Evolutionary conservation across 2,888 invertebrate species (phyloP).

Genomic region (Halictus ligatus): DNA sequence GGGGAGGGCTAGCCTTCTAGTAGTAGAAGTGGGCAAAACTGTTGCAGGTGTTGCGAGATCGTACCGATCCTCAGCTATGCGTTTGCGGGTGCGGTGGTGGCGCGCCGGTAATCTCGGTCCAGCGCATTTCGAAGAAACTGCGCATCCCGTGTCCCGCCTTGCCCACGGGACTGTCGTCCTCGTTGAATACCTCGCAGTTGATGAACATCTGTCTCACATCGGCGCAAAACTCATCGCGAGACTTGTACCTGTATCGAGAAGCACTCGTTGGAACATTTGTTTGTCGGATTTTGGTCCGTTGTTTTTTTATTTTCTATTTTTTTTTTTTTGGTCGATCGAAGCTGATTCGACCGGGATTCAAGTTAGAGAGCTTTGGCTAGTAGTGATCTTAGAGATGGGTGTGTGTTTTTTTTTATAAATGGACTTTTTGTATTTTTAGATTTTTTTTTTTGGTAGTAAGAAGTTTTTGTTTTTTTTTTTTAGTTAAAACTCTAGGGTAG

Average conservation of each 20-base stretch:
- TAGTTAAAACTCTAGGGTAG: constrained; percentile 58
- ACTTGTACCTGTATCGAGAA: constrained; percentile 91
- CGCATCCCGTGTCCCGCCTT: constrained; percentile 97
- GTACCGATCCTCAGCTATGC: constrained; percentile 83
- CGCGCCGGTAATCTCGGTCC: constrained; percentile 89
- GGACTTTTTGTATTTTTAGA: constrained; percentile 33
- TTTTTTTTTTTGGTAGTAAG: constrained; percentile 36
- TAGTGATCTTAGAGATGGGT: constrained; percentile 29
- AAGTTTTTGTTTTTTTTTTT: constrained; percentile 38
- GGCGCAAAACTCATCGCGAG: constrained; percentile 95
- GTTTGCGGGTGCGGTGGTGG: constrained; percentile 80
- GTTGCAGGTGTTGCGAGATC: constrained; percentile 83
- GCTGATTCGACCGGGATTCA: constrained; percentile 41
- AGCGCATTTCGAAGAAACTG: constrained; percentile 95
- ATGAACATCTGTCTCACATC: constrained; percentile 98
- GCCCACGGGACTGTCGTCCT: constrained; percentile 98
- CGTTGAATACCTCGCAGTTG: constrained; percentile 99
- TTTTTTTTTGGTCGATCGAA: constrained; percentile 40
- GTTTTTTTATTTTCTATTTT: constrained; percentile 34
- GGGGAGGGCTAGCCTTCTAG: constrained; percentile 62
- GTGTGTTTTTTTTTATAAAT: constrained; percentile 40
- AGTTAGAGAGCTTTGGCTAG: constrained; percentile 41
- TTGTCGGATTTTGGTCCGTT: constrained; percentile 50
- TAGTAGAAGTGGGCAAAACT: constrained; percentile 84
- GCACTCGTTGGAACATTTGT: constrained; percentile 68